These are phyloP conservation scores for Acipenser oxyrinchus DNA, from an alignment of 2,797 vertebrate species.

Conservation along the genomic window DNA sequence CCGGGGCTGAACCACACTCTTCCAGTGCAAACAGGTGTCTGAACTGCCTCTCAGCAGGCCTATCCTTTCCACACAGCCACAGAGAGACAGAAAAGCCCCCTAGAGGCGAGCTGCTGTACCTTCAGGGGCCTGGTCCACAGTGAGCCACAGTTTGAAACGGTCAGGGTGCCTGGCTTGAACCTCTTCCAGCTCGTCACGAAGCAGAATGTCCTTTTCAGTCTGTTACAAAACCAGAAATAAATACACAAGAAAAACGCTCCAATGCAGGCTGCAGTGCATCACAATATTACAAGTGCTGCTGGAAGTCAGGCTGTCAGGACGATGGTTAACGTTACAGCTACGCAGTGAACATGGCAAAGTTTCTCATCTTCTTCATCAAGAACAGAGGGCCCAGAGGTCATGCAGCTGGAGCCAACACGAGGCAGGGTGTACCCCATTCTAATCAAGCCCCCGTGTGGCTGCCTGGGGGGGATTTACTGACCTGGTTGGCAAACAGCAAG, in stretches of 20 bases:
- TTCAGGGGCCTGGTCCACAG: conserved; percentile 37
- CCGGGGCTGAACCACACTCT: background rate
- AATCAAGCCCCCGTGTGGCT: background rate
- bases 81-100: background rate
- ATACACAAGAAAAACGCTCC: background rate
- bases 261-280: background rate
- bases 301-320: no score
- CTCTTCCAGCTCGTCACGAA: conserved; percentile 45
- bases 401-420: no score
- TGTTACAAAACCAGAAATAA: conserved; percentile 11
- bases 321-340: no score
- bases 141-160: conserved; percentile 46
- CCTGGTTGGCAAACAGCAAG: conserved; percentile 52
- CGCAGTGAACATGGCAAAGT: no score
- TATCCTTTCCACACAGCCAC: background rate
- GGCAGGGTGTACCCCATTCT: background rate
- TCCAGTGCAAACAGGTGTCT: no score
- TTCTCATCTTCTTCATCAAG: no score
- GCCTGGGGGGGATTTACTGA: conserved; percentile 17
- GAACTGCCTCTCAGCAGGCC: background rate
- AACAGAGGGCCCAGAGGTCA: no score
- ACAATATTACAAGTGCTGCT: no score
- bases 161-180: conserved; percentile 36
- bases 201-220: conserved; percentile 47
- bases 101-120: conserved; percentile 25